These are phyloP conservation scores for Megatriorchis doriae DNA, from an alignment of 2,113 vertebrate species.

Conservation along the genomic window DNA sequence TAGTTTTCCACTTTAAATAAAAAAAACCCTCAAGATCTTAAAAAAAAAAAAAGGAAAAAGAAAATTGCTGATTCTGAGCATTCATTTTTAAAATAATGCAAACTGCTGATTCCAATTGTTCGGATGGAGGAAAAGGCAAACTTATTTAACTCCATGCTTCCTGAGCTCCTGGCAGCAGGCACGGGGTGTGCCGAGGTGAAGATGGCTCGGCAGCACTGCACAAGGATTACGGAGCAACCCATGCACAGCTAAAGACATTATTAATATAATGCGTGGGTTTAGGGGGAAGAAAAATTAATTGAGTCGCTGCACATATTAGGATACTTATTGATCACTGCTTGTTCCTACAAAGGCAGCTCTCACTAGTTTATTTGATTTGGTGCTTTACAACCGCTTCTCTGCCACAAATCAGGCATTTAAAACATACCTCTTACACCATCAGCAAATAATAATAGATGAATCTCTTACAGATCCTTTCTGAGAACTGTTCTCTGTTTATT, in stretches of 20 bases:
- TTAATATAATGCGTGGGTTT: neutral
- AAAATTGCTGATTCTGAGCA: conserved; percentile 81
- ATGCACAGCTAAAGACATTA: neutral
- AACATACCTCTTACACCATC: neutral
- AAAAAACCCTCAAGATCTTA: conserved; percentile 73
- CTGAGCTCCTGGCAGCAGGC: conserved; percentile 50
- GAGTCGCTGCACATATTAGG: neutral
- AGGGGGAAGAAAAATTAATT: neutral
- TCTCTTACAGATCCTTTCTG: neutral
- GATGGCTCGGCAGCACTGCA: neutral
- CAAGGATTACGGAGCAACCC: neutral
- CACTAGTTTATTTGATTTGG: neutral
- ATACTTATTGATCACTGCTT: neutral
- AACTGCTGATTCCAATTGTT: conserved; percentile 84
- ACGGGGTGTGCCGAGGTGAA: neutral
- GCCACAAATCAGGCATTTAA: neutral
- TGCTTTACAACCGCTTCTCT: neutral
- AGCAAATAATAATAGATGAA: neutral
- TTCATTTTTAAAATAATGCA: conserved; percentile 83
- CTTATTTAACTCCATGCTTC: conserved; percentile 77
- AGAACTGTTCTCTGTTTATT: neutral
- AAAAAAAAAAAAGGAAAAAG: conserved; percentile 48
- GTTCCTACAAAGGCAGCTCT: neutral
- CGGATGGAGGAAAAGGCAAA: conserved; percentile 56
- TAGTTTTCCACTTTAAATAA: conserved; percentile 85